Conservation (phyloP, 2,888 invertebrate genomes). For the Drosophila putrida region DNA sequence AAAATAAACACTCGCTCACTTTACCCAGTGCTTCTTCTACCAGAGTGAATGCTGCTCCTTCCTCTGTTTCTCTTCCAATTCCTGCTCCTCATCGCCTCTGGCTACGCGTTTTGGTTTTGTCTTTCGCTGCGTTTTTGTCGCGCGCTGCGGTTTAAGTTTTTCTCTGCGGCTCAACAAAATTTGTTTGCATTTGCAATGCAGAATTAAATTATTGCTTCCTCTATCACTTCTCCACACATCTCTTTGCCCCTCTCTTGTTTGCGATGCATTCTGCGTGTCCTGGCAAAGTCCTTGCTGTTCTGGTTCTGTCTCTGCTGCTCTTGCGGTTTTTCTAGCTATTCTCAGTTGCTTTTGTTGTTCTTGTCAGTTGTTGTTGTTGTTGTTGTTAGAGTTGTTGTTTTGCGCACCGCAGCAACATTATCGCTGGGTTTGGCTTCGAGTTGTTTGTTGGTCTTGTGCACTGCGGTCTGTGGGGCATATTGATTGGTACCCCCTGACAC, state of each 20-base stretch:
- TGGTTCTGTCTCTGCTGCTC: constrained; percentile 28
- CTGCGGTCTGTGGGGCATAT: constrained; percentile 63
- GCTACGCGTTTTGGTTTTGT: constrained; percentile 54
- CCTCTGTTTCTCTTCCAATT: constrained; percentile 3
- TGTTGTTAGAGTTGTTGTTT: constrained; percentile 55
- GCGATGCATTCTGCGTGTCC: constrained; percentile 39
- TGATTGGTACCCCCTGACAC: constrained; percentile 60
- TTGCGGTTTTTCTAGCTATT: constrained; percentile 36
- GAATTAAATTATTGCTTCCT: constrained; percentile 82
- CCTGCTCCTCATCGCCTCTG: constrained; percentile 19
- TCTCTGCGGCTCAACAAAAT: constrained; percentile 74
- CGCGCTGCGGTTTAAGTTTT: constrained; percentile 70
- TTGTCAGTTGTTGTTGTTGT: constrained; percentile 38
- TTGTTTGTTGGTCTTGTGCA: constrained; percentile 59
- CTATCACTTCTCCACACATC: constrained; percentile 35
- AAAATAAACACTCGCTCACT: constrained; percentile 77
- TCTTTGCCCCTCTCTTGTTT: constrained; percentile 21
- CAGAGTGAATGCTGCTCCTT: constrained; percentile 46
- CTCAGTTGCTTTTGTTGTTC: constrained; percentile 38
- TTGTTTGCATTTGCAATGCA: constrained; percentile 78
- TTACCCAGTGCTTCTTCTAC: constrained; percentile 31
- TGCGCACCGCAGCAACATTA: constrained; percentile 74
- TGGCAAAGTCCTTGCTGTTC: constrained; percentile 32
- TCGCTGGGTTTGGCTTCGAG: constrained; percentile 66
- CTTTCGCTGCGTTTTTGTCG: constrained; percentile 59